Percentiles rank a stretch among this genome's conserved stretches.
phyloP scores from a whole-genome alignment of 2,113 vertebrate species.

The Atrichornis clamosus region DNA sequence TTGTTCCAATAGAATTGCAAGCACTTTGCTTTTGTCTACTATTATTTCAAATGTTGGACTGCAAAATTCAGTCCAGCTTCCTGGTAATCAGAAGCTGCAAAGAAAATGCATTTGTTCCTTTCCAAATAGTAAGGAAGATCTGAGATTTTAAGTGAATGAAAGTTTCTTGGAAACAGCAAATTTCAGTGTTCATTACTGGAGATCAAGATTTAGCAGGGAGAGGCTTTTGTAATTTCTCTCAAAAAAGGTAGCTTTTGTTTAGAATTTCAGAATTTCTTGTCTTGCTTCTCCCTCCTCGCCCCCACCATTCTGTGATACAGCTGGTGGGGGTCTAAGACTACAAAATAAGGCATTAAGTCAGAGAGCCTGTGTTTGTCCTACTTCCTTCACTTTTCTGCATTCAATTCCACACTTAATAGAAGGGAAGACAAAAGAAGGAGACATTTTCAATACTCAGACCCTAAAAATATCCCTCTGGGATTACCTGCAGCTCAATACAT shows the following conservation, averaged over 20 bases:
- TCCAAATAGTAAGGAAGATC: neutral
- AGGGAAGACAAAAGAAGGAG: conserved; percentile 45
- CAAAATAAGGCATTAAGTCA: conserved; percentile 27
- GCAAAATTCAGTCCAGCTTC: neutral
- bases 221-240: neutral
- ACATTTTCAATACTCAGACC: conserved; percentile 34
- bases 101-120: neutral
- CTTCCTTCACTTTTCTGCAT: neutral
- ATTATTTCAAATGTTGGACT: neutral
- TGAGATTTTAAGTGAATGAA: neutral
- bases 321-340: neutral
- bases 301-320: neutral
- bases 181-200: neutral
- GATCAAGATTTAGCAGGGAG: neutral
- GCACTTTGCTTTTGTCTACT: neutral
- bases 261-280: neutral
- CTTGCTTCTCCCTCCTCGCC: neutral
- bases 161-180: neutral
- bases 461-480: conserved; percentile 44
- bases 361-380: neutral
- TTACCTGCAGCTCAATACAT: conserved; percentile 54
- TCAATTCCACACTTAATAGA: neutral
- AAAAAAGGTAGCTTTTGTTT: neutral
- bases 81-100: neutral
- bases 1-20: conserved; percentile 17